These are phyloP conservation scores for Neolamprologus multifasciatus DNA, from an alignment of 2,797 vertebrate genomes.

Conservation along the genomic window DNA sequence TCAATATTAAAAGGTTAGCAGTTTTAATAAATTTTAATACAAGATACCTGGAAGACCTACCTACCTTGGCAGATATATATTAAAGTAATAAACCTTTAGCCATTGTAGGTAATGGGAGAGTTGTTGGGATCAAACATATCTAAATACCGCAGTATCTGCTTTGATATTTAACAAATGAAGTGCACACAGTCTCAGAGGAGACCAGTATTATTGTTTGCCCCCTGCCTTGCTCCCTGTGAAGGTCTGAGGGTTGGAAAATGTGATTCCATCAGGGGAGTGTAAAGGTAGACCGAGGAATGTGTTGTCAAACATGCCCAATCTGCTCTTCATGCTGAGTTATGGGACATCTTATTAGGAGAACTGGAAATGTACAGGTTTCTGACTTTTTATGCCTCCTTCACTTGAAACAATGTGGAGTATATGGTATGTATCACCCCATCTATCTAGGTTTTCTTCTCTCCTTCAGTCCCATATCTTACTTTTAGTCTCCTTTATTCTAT, in stretches of 20 bases:
- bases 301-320: slow-evolving; percentile 46
- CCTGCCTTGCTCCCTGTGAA: background rate
- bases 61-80: background rate
- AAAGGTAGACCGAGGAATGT: slow-evolving; percentile 17
- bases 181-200: slow-evolving; percentile 24
- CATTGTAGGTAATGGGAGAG: slow-evolving; percentile 12
- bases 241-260: slow-evolving; percentile 46
- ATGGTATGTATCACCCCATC: background rate
- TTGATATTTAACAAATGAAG: slow-evolving; percentile 49
- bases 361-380: slow-evolving; percentile 30
- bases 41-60: background rate
- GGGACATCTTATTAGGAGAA: slow-evolving; percentile 32
- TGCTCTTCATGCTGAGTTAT: slow-evolving; percentile 43
- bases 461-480: background rate
- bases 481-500: background rate
- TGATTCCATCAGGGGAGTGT: slow-evolving; percentile 11
- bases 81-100: background rate
- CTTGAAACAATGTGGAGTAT: background rate
- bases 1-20: background rate
- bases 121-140: slow-evolving; percentile 39
- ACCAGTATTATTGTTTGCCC: background rate
- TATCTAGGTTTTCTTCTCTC: background rate
- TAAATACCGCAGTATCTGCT: slow-evolving; percentile 10
- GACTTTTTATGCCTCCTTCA: background rate
- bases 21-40: background rate